Base-by-base conservation (phyloP, 2,797 vertebrate genomes). In the Argyrosomus regius region DNA sequence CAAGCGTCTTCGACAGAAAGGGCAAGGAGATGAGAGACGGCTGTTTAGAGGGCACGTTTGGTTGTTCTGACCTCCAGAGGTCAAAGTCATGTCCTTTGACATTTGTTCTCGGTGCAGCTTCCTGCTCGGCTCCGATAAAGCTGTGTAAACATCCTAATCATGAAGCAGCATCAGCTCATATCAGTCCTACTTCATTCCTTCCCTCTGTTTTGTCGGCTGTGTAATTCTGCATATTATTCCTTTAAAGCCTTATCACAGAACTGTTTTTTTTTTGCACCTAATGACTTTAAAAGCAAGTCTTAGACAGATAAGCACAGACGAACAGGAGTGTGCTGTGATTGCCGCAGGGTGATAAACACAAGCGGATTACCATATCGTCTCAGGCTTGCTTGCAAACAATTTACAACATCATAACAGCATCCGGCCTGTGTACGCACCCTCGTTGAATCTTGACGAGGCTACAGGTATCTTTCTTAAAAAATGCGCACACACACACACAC, bases 251-350 rank as follows among this genome's bases (percentile, higher is more conserved):
- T 92, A 93, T 93, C 92, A 77, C 73, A 49, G 39, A 81, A 82
- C 83, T 41, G 82, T 82, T 88, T 89, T 78, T 10, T 72, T 89
- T 87, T 82, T 78, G 77, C 90, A 90, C 90, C 88, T 92, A 91
- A 92, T 92, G 92, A 91, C 91, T 93, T 92, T 88, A 92, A 93
- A 94, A 89, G 86, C 79, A 70, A 91, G 91, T 93, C 92, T 91
- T 87, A 82, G 65, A 49, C 75, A 76, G 92, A 93, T 94, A 94
- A 94, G 84, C 76, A 3, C 80, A 85, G 88, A 89, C 64, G 85
- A 85, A 88, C 89, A 88, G 84, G 89, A 90, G 92, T 77, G 89
- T 26, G 80, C 61, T 7, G 81, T 65, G 92, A 93, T 93, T 87
- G 90, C 88, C 72, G 88, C 69, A 0, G 90, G 90, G 86, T 84